Conservation (phyloP, 2,888 invertebrate genomes). For the Lymantria dispar region DNA sequence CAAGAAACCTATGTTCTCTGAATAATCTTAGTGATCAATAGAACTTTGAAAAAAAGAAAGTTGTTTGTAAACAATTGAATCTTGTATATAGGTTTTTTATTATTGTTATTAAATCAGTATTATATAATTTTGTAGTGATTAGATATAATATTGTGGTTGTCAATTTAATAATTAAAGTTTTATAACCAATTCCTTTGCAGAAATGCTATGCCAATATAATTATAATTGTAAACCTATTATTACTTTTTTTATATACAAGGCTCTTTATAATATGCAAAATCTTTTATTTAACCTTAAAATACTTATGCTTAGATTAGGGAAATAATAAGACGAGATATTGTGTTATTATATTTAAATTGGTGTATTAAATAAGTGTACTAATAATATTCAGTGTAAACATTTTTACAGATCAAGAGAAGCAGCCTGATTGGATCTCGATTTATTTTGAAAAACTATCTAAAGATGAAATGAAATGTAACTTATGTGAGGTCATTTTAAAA, state of each 20-base stretch:
- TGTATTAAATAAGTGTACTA: background rate
- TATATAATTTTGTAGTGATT: background rate
- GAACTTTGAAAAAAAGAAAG: background rate
- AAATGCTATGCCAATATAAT: no score
- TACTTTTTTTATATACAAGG: no score
- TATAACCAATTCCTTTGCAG: background rate
- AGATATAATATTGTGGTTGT: background rate
- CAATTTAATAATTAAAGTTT: background rate
- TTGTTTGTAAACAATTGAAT: background rate
- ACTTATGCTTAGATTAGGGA: background rate
- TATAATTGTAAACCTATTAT: background rate
- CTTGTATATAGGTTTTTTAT: background rate
- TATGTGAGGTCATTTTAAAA: constrained; percentile 51
- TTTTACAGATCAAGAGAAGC: constrained; percentile 21
- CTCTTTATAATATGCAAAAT: background rate
- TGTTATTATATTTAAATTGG: background rate
- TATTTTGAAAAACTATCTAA: constrained; percentile 51
- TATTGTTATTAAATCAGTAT: background rate
- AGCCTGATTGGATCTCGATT: constrained; percentile 66
- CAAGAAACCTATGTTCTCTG: constrained; percentile 71
- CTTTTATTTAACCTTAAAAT: background rate
- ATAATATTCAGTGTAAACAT: background rate
- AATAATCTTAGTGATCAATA: constrained; percentile 9
- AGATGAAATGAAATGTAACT: constrained; percentile 53
- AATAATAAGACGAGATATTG: background rate